Percentiles rank a stretch among this genome's conserved stretches.
Evolutionary conservation across 2,113 vertebrate species (phyloP).

Genomic region (Mormyrus lacerda): DNA sequence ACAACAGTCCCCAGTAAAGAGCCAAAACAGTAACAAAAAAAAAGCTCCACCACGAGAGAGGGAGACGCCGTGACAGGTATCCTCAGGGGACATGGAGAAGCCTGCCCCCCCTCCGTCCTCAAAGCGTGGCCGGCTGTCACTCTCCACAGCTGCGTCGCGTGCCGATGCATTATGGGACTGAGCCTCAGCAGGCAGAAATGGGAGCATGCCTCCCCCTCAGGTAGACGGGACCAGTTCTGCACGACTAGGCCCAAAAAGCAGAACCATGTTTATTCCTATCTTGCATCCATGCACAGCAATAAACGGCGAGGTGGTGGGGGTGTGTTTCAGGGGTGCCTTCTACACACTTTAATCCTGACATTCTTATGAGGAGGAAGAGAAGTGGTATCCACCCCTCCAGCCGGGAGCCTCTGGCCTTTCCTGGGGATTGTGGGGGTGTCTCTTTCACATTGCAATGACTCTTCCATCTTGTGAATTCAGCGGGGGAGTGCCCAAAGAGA

Average conservation of each 20-base stretch:
- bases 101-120: neutral
- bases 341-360: neutral
- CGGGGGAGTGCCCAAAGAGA: neutral
- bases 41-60: no score
- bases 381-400: neutral
- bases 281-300: neutral
- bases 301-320: neutral
- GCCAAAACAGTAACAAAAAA: neutral
- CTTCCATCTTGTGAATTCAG: neutral
- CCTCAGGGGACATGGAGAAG: neutral
- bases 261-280: neutral
- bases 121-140: neutral
- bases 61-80: neutral
- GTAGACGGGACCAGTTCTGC: neutral
- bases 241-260: neutral
- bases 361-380: neutral
- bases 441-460: neutral
- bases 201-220: neutral
- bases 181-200: neutral
- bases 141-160: neutral
- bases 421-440: neutral
- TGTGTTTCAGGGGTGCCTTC: neutral
- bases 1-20: neutral
- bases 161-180: neutral
- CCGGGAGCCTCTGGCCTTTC: neutral